A percentile compares a stretch with the other conserved stretches of the same genome.
phyloP scores from a whole-genome alignment of 1,140 invertebrate species.

The Akabosia matsudoensis region DNA sequence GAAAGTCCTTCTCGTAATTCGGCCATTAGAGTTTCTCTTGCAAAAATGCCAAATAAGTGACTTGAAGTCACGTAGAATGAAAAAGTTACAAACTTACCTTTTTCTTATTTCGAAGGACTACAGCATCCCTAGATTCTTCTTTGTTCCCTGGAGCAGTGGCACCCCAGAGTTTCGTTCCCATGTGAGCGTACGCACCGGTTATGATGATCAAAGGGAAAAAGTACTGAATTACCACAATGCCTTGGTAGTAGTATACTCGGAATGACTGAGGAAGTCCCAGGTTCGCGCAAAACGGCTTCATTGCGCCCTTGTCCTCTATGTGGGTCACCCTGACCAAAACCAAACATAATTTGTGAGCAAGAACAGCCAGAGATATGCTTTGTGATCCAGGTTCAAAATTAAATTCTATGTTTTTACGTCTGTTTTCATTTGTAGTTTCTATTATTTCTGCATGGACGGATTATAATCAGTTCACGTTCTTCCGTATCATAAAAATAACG shows the following conservation, averaged over 20 bases:
- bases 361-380: no score
- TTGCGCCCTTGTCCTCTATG: constrained; percentile 46
- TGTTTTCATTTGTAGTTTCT: no score
- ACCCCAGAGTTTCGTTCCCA: constrained; percentile 71
- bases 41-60: no score
- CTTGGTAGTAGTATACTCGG: constrained; percentile 58
- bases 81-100: constrained; percentile 58
- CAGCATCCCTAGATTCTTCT: constrained; percentile 68
- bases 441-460: no score
- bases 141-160: constrained; percentile 70
- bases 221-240: constrained; percentile 65
- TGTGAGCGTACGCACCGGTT: constrained; percentile 72
- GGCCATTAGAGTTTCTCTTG: not conserved
- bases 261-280: constrained; percentile 56
- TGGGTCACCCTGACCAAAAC: constrained; percentile 48
- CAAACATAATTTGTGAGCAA: no score
- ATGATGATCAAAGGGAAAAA: constrained; percentile 72
- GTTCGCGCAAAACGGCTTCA: constrained; percentile 61
- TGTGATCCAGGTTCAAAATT: no score
- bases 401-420: no score
- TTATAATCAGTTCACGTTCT: no score
- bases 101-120: constrained; percentile 73
- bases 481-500: no score
- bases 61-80: no score
- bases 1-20: not conserved